These are phyloP conservation scores for Pemphigus obesinymphae DNA, from an alignment of 1,140 invertebrate genomes.

Conservation along the genomic window DNA sequence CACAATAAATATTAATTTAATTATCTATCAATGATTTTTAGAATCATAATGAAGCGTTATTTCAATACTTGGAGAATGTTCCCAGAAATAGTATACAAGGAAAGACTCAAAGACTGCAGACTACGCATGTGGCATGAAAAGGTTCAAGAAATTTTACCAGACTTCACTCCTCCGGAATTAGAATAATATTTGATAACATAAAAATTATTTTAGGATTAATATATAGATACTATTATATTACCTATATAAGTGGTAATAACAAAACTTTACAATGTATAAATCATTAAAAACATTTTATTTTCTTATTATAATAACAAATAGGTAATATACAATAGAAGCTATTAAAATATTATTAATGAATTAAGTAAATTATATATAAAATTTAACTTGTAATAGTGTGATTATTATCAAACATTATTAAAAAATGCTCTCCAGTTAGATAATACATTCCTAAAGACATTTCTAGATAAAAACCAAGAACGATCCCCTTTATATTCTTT, in stretches of 20 bases:
- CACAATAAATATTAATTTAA: neutral
- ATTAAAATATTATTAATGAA: neutral
- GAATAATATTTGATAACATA: neutral
- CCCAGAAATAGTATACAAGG: slow-evolving; percentile 29
- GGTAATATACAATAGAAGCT: neutral
- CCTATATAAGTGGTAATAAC: no score
- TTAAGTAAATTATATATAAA: neutral
- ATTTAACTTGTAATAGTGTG: neutral
- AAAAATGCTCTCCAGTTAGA: slow-evolving; percentile 26
- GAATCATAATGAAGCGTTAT: slow-evolving; percentile 24
- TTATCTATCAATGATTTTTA: neutral
- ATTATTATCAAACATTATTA: slow-evolving; percentile 11
- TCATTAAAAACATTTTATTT: neutral
- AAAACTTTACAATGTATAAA: neutral
- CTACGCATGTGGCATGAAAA: slow-evolving; percentile 40
- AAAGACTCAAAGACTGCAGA: slow-evolving; percentile 28
- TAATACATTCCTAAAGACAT: neutral
- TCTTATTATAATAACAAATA: neutral
- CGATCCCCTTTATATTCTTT: slow-evolving; percentile 39
- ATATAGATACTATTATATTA: neutral
- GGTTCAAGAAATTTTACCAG: slow-evolving; percentile 42
- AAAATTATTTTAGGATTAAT: neutral
- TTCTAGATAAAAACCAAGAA: slow-evolving; percentile 17
- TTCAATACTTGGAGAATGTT: slow-evolving; percentile 33
- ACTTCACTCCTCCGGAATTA: slow-evolving; percentile 25